Conservation (phyloP, 2,888 invertebrate genomes). For the Crepidodera aurea region DNA sequence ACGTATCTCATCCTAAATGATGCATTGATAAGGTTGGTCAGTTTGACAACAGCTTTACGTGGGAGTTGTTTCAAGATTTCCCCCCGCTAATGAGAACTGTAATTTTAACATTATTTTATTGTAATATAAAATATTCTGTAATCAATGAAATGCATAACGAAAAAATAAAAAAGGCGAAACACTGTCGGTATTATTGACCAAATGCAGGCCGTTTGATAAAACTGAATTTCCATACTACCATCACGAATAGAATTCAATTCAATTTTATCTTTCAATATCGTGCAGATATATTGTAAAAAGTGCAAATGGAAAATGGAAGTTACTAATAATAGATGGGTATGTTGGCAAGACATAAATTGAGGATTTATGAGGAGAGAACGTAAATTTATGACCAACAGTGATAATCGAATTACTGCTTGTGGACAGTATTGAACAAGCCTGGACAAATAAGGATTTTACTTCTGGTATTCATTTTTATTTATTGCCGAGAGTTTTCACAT, state of each 20-base stretch:
- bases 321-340: constrained; percentile 5
- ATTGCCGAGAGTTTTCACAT: neutral
- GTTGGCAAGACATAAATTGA: constrained; percentile 11
- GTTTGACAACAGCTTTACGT: no score
- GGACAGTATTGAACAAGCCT: constrained; percentile 9
- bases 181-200: no score
- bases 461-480: constrained; percentile 6
- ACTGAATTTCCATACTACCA: no score
- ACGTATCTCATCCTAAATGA: no score
- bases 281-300: neutral
- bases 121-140: no score
- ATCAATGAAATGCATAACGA: no score
- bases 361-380: constrained; percentile 3
- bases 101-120: no score
- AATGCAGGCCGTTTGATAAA: no score
- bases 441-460: constrained; percentile 15
- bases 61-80: no score
- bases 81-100: no score
- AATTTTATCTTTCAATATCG: neutral
- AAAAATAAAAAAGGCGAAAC: no score
- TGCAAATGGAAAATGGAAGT: constrained; percentile 8
- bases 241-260: neutral
- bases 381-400: constrained; percentile 3
- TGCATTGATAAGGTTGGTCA: no score
- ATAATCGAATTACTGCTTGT: constrained; percentile 9